Conservation (phyloP, 2,797 vertebrate species). For the Lacerta bilineata region DNA sequence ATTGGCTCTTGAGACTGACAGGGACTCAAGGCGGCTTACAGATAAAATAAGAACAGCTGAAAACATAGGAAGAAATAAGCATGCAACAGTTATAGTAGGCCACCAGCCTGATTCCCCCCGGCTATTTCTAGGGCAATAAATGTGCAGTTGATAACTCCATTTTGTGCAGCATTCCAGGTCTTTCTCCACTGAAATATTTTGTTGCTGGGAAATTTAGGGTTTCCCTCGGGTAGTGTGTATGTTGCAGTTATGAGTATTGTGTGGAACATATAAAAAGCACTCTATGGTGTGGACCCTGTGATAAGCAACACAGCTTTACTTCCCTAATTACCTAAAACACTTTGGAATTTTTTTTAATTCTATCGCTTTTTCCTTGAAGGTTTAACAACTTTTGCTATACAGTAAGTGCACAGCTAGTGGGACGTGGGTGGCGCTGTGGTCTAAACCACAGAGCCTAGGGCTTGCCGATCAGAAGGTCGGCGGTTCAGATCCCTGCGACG, state of each 20-base stretch:
- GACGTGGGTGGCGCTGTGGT: too few relatives aligned
- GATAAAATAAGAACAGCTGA: too few relatives aligned
- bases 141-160: not conserved
- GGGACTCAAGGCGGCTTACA: too few relatives aligned
- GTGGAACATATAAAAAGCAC: not conserved
- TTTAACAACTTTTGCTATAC: not conserved
- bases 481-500: too few relatives aligned
- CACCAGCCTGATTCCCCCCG: not conserved
- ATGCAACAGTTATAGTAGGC: not conserved
- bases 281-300: not conserved
- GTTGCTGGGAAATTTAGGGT: not conserved
- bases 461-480: too few relatives aligned
- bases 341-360: not conserved
- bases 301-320: too few relatives aligned
- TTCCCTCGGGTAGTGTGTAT: not conserved
- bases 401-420: too few relatives aligned
- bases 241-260: not conserved
- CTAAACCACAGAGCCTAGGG: too few relatives aligned
- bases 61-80: not conserved
- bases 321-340: not conserved
- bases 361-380: not conserved
- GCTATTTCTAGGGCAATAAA: not conserved
- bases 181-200: not conserved
- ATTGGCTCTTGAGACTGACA: too few relatives aligned
- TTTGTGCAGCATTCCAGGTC: not conserved